Conservation (phyloP, 2,797 vertebrate species). For the Aselliscus stoliczkanus region DNA sequence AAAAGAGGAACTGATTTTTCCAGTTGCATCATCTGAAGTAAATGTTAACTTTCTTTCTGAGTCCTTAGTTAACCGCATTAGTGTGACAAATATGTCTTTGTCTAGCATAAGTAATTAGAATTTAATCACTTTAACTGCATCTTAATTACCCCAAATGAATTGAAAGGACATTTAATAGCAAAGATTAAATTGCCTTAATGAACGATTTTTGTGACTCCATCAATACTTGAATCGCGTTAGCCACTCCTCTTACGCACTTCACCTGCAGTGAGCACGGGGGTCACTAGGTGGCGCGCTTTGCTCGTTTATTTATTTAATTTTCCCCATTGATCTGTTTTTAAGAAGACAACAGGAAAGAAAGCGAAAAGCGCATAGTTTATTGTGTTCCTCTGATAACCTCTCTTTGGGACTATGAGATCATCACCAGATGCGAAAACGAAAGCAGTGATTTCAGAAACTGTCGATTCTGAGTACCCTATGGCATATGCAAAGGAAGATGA, state of each 20-base stretch:
- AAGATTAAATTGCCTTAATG: constrained; percentile 86
- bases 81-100: constrained; percentile 83
- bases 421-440: constrained; percentile 43
- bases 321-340: constrained; percentile 20
- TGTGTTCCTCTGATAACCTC: constrained; percentile 54
- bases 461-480: neutral
- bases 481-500: neutral
- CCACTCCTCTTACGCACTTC: neutral
- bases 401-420: constrained; percentile 61
- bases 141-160: constrained; percentile 84
- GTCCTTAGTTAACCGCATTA: constrained; percentile 81
- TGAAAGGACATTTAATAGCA: constrained; percentile 84
- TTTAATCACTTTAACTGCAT: constrained; percentile 84
- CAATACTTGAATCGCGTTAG: constrained; percentile 77
- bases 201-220: constrained; percentile 83
- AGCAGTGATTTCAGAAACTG: constrained; percentile 42
- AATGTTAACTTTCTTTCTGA: constrained; percentile 79
- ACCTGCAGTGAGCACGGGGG: constrained; percentile 9
- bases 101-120: constrained; percentile 83
- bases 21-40: constrained; percentile 73
- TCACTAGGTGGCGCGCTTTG: constrained; percentile 71
- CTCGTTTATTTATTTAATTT: constrained; percentile 58
- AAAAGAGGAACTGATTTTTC: constrained; percentile 78
- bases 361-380: constrained; percentile 45
- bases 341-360: constrained; percentile 52